Evolutionary conservation across 2,113 vertebrate species (phyloP).

Genomic region (Scomber scombrus): DNA sequence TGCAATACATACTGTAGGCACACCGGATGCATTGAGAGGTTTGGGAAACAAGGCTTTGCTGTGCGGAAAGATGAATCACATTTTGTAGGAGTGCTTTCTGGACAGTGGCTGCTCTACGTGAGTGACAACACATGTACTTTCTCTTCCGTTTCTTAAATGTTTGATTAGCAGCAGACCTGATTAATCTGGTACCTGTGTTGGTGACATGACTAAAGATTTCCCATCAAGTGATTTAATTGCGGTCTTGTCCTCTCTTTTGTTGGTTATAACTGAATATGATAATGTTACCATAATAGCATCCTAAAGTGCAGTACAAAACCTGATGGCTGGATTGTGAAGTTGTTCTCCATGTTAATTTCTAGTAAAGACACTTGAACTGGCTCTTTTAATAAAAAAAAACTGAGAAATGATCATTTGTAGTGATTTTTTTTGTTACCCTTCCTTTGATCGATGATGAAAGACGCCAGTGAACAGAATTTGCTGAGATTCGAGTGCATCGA

Average conservation of each 20-base stretch:
- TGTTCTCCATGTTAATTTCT: constrained; percentile 78
- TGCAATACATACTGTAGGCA: constrained; percentile 16
- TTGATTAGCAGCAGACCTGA: constrained; percentile 41
- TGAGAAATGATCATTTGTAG: constrained; percentile 24
- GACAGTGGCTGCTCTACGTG: constrained; percentile 21
- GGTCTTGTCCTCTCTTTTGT: constrained; percentile 55
- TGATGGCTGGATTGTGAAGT: constrained; percentile 72
- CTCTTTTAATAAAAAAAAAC: constrained; percentile 76
- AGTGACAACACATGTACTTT: constrained; percentile 11
- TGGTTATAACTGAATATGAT: constrained; percentile 63
- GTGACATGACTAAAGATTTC: constrained; percentile 50
- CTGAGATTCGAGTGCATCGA: neutral
- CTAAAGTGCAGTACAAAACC: constrained; percentile 64
- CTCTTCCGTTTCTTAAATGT: constrained; percentile 31
- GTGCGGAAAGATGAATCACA: too few species aligned
- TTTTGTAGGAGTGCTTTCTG: constrained; percentile 5
- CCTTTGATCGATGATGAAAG: too few species aligned
- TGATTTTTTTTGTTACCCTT: neutral
- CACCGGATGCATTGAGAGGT: neutral
- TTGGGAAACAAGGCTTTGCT: neutral
- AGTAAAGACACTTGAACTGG: constrained; percentile 72
- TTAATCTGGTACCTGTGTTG: constrained; percentile 33
- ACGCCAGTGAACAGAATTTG: too few species aligned
- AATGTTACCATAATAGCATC: constrained; percentile 60
- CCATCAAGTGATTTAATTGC: constrained; percentile 49